Evolutionary conservation across 1,140 invertebrate genomes (phyloP).

Genomic region (Diploscapter pachys): DNA sequence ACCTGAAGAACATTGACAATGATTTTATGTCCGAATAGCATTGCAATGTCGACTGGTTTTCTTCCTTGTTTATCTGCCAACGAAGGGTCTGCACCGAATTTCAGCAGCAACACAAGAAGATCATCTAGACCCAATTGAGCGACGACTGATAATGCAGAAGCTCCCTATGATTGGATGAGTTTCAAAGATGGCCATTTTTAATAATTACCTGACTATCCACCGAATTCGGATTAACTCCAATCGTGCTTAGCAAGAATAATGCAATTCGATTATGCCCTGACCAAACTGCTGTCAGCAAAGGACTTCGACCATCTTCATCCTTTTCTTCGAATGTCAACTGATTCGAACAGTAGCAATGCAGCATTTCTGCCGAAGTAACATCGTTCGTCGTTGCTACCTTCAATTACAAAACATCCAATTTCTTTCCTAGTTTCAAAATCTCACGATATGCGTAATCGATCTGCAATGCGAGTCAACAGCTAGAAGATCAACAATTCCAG

Average conservation of each 20-base stretch:
- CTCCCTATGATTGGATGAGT: constrained; percentile 14
- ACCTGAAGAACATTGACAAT: constrained; percentile 23
- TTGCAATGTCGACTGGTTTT: constrained; percentile 33
- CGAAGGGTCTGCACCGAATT: constrained; percentile 37
- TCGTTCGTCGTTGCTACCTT: constrained; percentile 19
- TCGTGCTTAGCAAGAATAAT: constrained; percentile 23
- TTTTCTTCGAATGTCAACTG: constrained; percentile 28
- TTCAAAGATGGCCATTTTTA: too few relatives aligned
- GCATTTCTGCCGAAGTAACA: constrained; percentile 32
- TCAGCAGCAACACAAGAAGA: constrained; percentile 31
- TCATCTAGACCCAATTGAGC: constrained; percentile 38
- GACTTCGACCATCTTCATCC: constrained; percentile 34
- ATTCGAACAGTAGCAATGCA: neutral
- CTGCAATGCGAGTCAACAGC: constrained; percentile 30
- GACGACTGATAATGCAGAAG: constrained; percentile 33
- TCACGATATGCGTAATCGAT: constrained; percentile 24
- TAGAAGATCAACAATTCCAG: constrained; percentile 19
- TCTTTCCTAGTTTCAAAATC: neutral
- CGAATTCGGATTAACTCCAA: constrained; percentile 31
- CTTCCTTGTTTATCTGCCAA: constrained; percentile 32
- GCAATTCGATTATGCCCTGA: constrained; percentile 24
- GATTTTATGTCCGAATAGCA: constrained; percentile 28
- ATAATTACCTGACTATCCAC: constrained; percentile 31
- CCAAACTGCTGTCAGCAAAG: constrained; percentile 40
- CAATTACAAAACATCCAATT: too few relatives aligned